Evolutionary conservation across 2,888 invertebrate genomes (phyloP).

Genomic region (Saturnia japonica): DNA sequence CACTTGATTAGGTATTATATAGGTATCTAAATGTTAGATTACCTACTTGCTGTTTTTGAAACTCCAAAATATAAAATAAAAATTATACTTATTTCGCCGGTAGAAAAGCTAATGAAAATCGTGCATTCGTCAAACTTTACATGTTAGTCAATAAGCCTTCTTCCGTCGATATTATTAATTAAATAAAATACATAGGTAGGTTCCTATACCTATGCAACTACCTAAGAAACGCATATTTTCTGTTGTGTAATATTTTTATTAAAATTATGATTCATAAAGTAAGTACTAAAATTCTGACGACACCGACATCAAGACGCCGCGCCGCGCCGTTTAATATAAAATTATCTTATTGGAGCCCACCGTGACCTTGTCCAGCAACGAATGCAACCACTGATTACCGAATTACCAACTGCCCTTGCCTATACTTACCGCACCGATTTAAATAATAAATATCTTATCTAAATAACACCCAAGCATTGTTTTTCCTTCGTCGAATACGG

Average conservation of each 20-base stretch:
- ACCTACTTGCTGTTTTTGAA: no score
- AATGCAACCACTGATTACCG: conserved; percentile 77
- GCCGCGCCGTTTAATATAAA: conserved; percentile 41
- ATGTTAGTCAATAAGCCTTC: no score
- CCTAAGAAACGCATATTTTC: not conserved
- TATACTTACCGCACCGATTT: conserved; percentile 79
- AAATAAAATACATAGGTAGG: not conserved
- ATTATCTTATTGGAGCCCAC: conserved; percentile 61
- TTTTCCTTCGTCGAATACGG: conserved; percentile 59
- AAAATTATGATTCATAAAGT: conserved; percentile 8
- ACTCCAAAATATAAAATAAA: no score
- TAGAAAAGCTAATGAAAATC: no score
- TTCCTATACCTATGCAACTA: not conserved
- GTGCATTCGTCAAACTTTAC: no score
- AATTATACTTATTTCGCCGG: no score
- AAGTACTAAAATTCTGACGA: conserved; percentile 2
- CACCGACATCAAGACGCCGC: conserved; percentile 22
- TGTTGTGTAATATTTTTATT: not conserved
- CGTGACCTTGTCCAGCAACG: conserved; percentile 69
- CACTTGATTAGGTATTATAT: not conserved
- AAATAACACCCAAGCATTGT: conserved; percentile 77
- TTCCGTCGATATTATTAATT: no score
- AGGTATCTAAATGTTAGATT: no score
- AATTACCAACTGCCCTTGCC: conserved; percentile 72
- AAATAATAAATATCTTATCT: conserved; percentile 81